A percentile compares a stretch with the other conserved stretches of the same genome.
Evolutionary conservation across 1,140 invertebrate genomes (phyloP).

Genomic region (Reticulitermes speratus): DNA sequence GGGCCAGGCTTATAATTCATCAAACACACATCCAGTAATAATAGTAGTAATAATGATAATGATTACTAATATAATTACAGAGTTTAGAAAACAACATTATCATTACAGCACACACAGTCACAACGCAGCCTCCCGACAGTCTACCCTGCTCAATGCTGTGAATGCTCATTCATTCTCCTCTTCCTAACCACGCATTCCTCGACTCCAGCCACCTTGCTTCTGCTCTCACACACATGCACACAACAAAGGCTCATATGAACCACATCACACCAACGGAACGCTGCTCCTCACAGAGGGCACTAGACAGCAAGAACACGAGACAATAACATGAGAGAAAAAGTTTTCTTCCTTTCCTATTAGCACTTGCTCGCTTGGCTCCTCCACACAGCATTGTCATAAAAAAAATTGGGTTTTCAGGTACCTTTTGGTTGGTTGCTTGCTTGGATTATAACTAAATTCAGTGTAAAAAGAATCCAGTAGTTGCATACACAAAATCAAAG

Average conservation of each 20-base stretch:
- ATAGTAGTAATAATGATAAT: neutral
- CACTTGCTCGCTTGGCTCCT: constrained; percentile 7
- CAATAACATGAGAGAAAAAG: constrained; percentile 21
- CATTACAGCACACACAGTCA: neutral
- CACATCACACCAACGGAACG: constrained; percentile 20
- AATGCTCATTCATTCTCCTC: neutral
- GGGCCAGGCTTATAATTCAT: neutral
- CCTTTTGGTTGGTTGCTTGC: constrained; percentile 10
- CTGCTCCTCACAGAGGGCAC: constrained; percentile 35
- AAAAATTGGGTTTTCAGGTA: constrained; percentile 24
- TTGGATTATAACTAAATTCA: neutral
- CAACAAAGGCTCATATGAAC: neutral
- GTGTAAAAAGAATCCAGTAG: neutral
- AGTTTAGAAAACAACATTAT: constrained; percentile 6
- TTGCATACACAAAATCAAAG: neutral
- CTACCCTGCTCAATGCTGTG: neutral
- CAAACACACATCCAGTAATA: neutral
- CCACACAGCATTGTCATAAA: constrained; percentile 7
- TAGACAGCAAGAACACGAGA: constrained; percentile 27
- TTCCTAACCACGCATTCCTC: neutral
- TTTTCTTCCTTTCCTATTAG: constrained; percentile 3
- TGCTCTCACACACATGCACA: neutral
- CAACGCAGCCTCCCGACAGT: constrained; percentile 4
- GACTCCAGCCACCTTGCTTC: neutral
- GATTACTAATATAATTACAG: constrained; percentile 11